Evolutionary conservation across 2,113 vertebrate genomes (phyloP), one percentile per base, ranked within the genome.

Genomic region (Indicator indicator): DNA sequence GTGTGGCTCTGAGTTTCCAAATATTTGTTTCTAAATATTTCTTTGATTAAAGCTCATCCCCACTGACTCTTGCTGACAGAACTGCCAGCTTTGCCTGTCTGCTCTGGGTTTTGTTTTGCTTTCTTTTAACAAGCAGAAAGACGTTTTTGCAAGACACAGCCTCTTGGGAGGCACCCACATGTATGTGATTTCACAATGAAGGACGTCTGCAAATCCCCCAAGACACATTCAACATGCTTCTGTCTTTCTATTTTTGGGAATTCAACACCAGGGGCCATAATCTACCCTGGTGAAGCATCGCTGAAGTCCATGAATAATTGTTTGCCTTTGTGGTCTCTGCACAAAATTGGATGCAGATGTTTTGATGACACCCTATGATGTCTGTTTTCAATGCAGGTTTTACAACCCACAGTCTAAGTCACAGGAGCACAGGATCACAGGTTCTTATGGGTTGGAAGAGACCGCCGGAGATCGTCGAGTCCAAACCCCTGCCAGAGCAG

Each of bases 11-110:
- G 59, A 89, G 68, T 59, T 91, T 83, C 87, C 68, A 80, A 72
- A 44, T 44, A 44, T 94, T 95, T 93, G 86, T 89, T 94, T 93
- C 87, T 71, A 89, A 94, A 70, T 73, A 88, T 93, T 94, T 87
- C 86, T 89, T 76, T 87, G 77, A 95, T 74, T 95, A 48, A 82
- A 84, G 55, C 87, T 89, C 74, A 91, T 92, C 81, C 4, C 1
- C 71, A 6, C 27, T 80, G 89, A 79, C 86, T 94, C 93, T 36
- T 64, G 40, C 81, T 89, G 89, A 88, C 91, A 83, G 84, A 92
- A 88, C 13, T 74, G 71, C 82, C 74, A 93, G 78, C 68, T 92
- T 54, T 83, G 81, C 18, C 87, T 89, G 81, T 7, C 87, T 94
- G 87, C 58, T 90, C 12, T 72, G 40, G 74, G 33, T 64, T 94